Evolutionary conservation across 1,140 invertebrate species (phyloP), one percentile per base, ranked within the genome.

Genomic region (Drosophila funebris): DNA sequence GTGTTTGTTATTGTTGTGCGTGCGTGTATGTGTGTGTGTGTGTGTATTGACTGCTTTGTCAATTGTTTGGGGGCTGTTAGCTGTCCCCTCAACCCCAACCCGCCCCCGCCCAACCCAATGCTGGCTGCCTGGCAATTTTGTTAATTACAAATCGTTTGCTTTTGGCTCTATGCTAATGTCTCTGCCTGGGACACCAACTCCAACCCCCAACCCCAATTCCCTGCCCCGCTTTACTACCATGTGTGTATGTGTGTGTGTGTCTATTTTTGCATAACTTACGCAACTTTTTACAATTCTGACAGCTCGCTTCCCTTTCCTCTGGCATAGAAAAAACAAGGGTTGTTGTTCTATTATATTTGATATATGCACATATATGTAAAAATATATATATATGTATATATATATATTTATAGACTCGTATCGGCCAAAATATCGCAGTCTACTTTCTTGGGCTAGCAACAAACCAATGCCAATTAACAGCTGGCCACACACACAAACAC

Each of bases 121-220:
- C 53, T 74, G 71, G 80, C 80, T 83, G 80, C 87, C 75, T 91
- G 90, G 90, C 90, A 91, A 91, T 91, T 91, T 91, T 91, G 90
- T 91, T 91, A 91, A 91, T 91, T 91, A 90, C 90, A 90, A 90
- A 90, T 90, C 90, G 90, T 73, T 90, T 90, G 87, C 79, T 77
- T 89, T 66, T 69, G 60, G 58, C 76, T 78, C 63, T 81, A 68
- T 82, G 67, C 79, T 78, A 83, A 78, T 83, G 78, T 73, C 56
- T 73, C 56, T 57, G 69, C 46, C 69, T 60, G 62, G 62, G 63
- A 66, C 68, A 69, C 50, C 76, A 57, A 52, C 61, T 39, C 44
- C 39, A 8, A 24, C 43, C 11, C 11, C 33, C 3, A 3, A 13
- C 0, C 39, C 8, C 33, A 4, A 29, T 27, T 9, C 24, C 14